Base-by-base conservation (phyloP, 2,888 invertebrate genomes). In the Chrysolina oricalcia region DNA sequence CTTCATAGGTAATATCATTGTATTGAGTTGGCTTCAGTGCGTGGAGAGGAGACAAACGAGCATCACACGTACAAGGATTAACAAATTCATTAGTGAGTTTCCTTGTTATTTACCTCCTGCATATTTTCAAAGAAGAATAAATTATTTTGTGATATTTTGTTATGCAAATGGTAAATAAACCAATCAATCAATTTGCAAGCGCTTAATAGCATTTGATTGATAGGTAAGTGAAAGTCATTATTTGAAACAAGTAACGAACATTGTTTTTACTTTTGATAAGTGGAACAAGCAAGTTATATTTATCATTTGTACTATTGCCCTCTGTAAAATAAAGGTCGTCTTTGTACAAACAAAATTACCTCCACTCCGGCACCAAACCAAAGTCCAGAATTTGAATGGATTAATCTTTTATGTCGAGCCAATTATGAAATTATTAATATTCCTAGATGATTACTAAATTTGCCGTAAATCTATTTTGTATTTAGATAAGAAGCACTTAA, bases 261-360 rank as follows among this genome's bases (percentile, higher is more conserved):
- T 46, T 46, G 46, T 56, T 21, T 56, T 56, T 11, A 21, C 23
- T 19, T 21, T 17, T 48, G 8, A 10, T 48, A 35, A 35, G 9
- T 56, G 17, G 56, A 21, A 21, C 56, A 23, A 53, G 53, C 17
- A 21, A 56, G 23, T 23, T 19, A 2, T 21, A 56, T 13, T 56
- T 56, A 56, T 56, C 56, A 15, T 56, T 53, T 23, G 19, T 23
- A 56, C 21, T 23, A 23, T 56, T 56, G 56, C 56, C 56, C 56
- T 56, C 56, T 19, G 23, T 21, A 23, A 6, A 13, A 21, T 56
- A 56, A 56, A 56, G 56, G 56, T 56, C 56, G 15, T 23, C 13
- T 56, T 19, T 56, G 13, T 23, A 19, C 23, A 56, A 19, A 13
- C 13, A 23, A 46, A 46, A 23, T 56, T 56, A 56, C 56, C 56